A percentile compares a stretch with the other conserved stretches of the same genome.
These are phyloP conservation scores for Psittacus erithacus DNA, from an alignment of 2,113 vertebrate genomes.

Conservation along the genomic window DNA sequence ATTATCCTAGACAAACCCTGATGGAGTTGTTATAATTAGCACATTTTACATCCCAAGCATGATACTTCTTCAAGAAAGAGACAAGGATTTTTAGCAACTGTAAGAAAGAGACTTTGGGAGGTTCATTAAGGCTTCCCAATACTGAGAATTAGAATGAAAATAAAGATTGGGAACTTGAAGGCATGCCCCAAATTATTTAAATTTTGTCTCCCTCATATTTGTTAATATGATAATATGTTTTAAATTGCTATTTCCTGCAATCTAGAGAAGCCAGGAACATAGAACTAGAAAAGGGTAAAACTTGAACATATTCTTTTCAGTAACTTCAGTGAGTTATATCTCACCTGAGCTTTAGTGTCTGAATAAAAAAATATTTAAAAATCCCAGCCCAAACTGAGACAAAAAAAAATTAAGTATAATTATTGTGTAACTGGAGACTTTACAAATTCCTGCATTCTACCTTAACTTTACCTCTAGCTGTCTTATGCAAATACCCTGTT, in stretches of 20 bases:
- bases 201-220: not conserved
- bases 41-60: not conserved
- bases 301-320: not conserved
- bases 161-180: not conserved
- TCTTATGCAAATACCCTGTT: not conserved
- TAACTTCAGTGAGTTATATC: not conserved
- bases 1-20: not conserved
- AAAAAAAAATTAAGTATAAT: not conserved
- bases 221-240: not conserved
- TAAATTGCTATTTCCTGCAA: not conserved
- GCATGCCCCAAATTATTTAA: not conserved
- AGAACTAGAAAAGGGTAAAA: not conserved
- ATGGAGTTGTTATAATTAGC: not conserved
- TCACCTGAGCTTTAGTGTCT: not conserved
- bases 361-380: not conserved
- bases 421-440: not conserved
- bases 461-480: not conserved
- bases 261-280: not conserved
- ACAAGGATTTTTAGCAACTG: not conserved
- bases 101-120: not conserved
- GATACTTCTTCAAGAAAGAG: not conserved
- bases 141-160: not conserved
- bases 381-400: not conserved
- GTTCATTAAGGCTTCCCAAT: not conserved
- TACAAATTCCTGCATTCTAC: not conserved